phyloP scores from a whole-genome alignment of 2,888 invertebrate species.

The Criorhina ranunculi region DNA sequence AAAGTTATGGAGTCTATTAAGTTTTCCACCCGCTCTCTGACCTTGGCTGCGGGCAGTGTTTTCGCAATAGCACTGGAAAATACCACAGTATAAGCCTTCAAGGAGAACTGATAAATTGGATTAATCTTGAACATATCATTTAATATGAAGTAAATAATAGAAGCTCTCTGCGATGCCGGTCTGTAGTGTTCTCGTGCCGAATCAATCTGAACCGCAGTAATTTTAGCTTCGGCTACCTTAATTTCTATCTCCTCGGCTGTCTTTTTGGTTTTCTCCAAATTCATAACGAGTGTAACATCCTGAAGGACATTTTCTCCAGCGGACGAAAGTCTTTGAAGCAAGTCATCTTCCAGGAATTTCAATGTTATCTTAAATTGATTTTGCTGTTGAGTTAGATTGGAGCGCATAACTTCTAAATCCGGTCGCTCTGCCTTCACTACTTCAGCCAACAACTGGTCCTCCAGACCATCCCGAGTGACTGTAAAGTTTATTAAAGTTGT shows the following conservation, averaged over 20 bases:
- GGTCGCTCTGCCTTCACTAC: slow-evolving; percentile 97
- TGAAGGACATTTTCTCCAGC: slow-evolving; percentile 96
- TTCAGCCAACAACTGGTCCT: slow-evolving; percentile 96
- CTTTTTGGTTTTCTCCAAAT: slow-evolving; percentile 96
- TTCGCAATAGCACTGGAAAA: slow-evolving; percentile 91
- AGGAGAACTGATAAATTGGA: slow-evolving; percentile 97
- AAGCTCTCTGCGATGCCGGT: slow-evolving; percentile 93
- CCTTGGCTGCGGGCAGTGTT: slow-evolving; percentile 89
- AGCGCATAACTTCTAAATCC: slow-evolving; percentile 93
- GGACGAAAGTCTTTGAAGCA: slow-evolving; percentile 93
- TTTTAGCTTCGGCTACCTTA: slow-evolving; percentile 94
- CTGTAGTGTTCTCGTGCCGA: slow-evolving; percentile 95
- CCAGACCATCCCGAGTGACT: slow-evolving; percentile 96
- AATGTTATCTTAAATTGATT: slow-evolving; percentile 97
- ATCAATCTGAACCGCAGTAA: slow-evolving; percentile 94
- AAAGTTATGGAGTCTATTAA: slow-evolving; percentile 95
- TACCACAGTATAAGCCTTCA: slow-evolving; percentile 96
- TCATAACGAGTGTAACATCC: slow-evolving; percentile 95
- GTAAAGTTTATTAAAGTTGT: slow-evolving; percentile 98
- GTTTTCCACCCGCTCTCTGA: slow-evolving; percentile 90
- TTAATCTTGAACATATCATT: slow-evolving; percentile 97
- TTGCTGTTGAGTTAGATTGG: slow-evolving; percentile 94
- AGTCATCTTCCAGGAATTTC: slow-evolving; percentile 95
- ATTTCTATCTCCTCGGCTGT: slow-evolving; percentile 95
- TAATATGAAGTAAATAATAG: slow-evolving; percentile 95